phyloP scores from a whole-genome alignment of 2,113 vertebrate species.

The Mormyrus iriodes region DNA sequence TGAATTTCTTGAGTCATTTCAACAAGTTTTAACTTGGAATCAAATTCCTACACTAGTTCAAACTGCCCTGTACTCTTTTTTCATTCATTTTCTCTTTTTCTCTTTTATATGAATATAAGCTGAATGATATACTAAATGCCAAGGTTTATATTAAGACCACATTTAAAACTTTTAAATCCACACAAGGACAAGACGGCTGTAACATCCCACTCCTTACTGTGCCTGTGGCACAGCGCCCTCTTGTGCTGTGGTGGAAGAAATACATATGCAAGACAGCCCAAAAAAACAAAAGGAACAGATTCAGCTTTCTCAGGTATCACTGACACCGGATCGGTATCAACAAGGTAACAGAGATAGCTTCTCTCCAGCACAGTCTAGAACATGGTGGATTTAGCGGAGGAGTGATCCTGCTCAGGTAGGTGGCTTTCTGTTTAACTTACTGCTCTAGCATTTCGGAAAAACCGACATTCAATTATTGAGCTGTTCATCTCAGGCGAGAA shows the following conservation, averaged over 20 bases:
- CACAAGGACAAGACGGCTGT: neutral
- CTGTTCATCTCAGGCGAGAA: neutral
- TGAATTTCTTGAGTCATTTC: neutral
- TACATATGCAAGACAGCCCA: neutral
- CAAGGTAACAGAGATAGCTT: constrained; percentile 1
- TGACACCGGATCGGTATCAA: constrained; percentile 13
- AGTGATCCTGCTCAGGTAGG: constrained; percentile 21
- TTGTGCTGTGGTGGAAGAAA: neutral
- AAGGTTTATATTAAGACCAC: neutral
- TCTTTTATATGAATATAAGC: too few species aligned
- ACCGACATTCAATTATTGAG: neutral
- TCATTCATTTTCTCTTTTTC: neutral
- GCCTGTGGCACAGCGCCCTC: neutral
- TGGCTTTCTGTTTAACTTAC: neutral
- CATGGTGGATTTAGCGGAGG: constrained; percentile 8
- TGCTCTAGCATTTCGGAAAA: neutral
- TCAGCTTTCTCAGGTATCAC: constrained; percentile 23
- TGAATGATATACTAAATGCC: neutral
- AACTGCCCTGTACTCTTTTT: neutral
- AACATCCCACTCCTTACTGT: neutral
- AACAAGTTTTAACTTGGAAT: neutral
- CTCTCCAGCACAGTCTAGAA: neutral
- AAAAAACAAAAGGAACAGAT: constrained; percentile 18
- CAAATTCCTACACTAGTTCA: neutral
- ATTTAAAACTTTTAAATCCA: neutral